A percentile compares a stretch with the other conserved stretches of the same genome.
These are phyloP conservation scores for Coenobita brevimanus DNA, from an alignment of 1,140 invertebrate species.

Conservation along the genomic window DNA sequence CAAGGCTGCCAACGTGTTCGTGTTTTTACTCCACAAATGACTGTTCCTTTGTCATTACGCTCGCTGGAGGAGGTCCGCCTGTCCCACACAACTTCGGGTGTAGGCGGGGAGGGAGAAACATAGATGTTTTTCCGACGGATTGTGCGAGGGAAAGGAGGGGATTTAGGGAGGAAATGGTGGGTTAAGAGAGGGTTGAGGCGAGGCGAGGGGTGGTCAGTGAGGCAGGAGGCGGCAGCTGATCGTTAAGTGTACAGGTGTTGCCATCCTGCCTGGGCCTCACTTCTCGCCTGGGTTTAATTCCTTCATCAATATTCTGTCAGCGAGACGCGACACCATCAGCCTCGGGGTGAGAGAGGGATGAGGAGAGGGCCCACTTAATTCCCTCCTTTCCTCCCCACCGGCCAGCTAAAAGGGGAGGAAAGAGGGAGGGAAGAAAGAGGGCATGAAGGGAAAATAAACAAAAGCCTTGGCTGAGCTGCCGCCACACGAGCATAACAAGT, in stretches of 20 bases:
- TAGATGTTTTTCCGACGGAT: background rate
- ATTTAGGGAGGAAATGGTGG: background rate
- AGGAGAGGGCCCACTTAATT: too few relatives aligned
- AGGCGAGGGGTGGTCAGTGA: background rate
- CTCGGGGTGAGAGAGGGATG: too few relatives aligned
- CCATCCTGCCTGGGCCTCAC: background rate
- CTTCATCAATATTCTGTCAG: constrained; percentile 1
- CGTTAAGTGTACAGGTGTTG: constrained; percentile 55
- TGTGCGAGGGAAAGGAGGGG: background rate
- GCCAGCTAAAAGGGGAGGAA: background rate
- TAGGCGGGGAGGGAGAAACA: background rate
- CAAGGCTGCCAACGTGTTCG: constrained; percentile 61
- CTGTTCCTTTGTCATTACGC: constrained; percentile 38
- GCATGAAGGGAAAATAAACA: background rate
- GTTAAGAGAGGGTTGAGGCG: background rate
- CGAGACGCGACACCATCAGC: too few relatives aligned
- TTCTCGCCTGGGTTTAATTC: background rate
- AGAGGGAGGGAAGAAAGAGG: background rate
- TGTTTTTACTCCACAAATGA: constrained; percentile 40
- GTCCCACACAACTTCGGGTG: background rate
- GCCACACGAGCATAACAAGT: constrained; percentile 31
- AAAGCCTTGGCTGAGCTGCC: too few relatives aligned
- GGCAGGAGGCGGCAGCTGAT: background rate
- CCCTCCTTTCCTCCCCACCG: background rate
- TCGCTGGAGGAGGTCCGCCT: background rate